These are phyloP conservation scores for Macroramphosus scolopax DNA, from an alignment of 2,797 vertebrate genomes.

Conservation along the genomic window DNA sequence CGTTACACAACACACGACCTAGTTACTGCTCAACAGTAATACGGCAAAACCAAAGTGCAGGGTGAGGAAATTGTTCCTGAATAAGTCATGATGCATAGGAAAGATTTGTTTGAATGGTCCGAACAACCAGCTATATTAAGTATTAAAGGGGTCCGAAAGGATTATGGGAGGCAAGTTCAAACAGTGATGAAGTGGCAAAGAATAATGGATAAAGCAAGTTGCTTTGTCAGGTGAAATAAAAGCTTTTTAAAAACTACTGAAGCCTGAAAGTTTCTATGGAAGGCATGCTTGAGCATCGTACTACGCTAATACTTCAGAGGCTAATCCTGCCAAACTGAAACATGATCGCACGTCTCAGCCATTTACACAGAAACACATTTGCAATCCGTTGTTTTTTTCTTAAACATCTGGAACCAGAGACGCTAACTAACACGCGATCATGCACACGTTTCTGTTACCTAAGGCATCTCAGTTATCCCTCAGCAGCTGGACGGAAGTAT, in stretches of 20 bases:
- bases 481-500: slow-evolving; percentile 43
- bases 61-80: slow-evolving; percentile 32
- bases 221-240: neutral
- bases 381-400: slow-evolving; percentile 7
- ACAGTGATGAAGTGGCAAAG: no score
- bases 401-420: slow-evolving; percentile 17
- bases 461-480: slow-evolving; percentile 48
- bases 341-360: slow-evolving; percentile 6
- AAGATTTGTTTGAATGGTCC: slow-evolving; percentile 6
- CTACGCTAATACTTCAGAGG: slow-evolving; percentile 5
- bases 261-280: neutral
- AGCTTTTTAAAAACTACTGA: neutral
- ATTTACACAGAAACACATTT: slow-evolving; percentile 3
- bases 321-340: slow-evolving; percentile 9
- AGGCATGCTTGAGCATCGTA: slow-evolving; percentile 4
- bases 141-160: no score
- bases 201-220: no score
- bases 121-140: slow-evolving; percentile 6
- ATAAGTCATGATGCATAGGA: slow-evolving; percentile 32
- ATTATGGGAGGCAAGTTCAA: no score
- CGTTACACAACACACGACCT: slow-evolving; percentile 71
- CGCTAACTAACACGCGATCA: neutral
- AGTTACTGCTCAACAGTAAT: slow-evolving; percentile 58
- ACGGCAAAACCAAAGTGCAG: slow-evolving; percentile 25
- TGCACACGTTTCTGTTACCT: slow-evolving; percentile 52